Base-by-base conservation (phyloP, 2,888 invertebrate genomes). In the Plebejus argus region DNA sequence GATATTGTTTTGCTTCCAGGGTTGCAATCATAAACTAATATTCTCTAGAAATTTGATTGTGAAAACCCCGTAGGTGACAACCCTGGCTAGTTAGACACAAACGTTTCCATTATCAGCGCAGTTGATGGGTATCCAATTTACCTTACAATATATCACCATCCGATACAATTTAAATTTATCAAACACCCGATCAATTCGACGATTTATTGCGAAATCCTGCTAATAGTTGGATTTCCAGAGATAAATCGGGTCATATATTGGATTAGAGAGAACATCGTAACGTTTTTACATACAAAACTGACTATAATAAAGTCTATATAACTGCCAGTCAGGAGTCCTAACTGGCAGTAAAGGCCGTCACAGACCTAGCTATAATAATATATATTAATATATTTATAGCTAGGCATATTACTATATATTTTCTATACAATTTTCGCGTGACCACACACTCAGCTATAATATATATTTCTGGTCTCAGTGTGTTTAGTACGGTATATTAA, bases 81-180 rank as follows among this genome's bases (percentile, higher is more conserved):
- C 33, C 66, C 66, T 66, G 28, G 28, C 28, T 66, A 66, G 66
- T 33, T 66, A 66, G 66, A 66, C 66, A 66, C 66, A 33, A 66
- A 66, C 66, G 66, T 66, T 66, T 66, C 66, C 66, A 66, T 66
- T 66, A 66, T 71, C 71, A 71, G 71, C n/a, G 8, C 39, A 71
- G 28, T 66, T 66, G 71, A 71, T 71, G 71, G 71, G 71, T 71
- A 71, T 71, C 71, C 71, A 71, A 71, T 71, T 71, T 71, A 71
- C 39, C 71, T 71, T 39, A 39, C 71, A 35, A 71, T 71, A 39
- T 71, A 71, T 71, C 71, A 71, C 71, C 33, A 33, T 66, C 33
- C 66, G 66, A 66, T 71, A 71, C 71, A 39, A 39, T 71, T 71
- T 71, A 71, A 71, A 71, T 71, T 71, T 71, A 71, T 71, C 71